A percentile compares a stretch with the other conserved stretches of the same genome.
These are phyloP conservation scores for Centroberyx gerrardi DNA, from an alignment of 2,797 vertebrate species.

Conservation along the genomic window DNA sequence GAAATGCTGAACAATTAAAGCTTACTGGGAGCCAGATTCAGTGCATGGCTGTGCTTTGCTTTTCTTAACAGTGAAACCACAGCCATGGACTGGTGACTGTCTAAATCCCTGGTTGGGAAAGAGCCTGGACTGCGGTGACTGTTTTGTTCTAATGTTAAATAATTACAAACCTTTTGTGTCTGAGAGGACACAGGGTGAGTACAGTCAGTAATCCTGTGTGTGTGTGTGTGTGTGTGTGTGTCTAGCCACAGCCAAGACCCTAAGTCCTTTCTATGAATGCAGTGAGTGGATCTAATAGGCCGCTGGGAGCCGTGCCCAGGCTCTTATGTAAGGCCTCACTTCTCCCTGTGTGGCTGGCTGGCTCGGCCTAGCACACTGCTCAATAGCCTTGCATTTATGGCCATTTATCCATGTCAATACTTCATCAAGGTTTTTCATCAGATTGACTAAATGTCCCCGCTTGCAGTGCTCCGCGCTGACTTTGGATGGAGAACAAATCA, in stretches of 20 bases:
- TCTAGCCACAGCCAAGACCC: conserved; percentile 24
- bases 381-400: conserved; percentile 39
- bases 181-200: conserved; percentile 46
- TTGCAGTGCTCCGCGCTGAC: neutral
- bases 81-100: conserved; percentile 21
- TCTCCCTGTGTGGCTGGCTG: conserved; percentile 44
- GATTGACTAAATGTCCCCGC: neutral
- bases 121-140: conserved; percentile 1
- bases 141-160: conserved; percentile 65
- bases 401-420: conserved; percentile 48
- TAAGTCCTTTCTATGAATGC: conserved; percentile 21
- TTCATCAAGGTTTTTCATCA: conserved; percentile 4
- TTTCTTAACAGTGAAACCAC: conserved; percentile 28
- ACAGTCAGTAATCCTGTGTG: conserved; percentile 38
- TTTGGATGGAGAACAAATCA: neutral
- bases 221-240: conserved; percentile 15
- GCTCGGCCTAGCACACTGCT: conserved; percentile 22
- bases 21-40: neutral
- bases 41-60: conserved; percentile 16
- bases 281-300: conserved; percentile 39
- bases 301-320: conserved; percentile 46
- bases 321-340: conserved; percentile 55
- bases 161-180: conserved; percentile 64
- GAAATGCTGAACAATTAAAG: neutral
- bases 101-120: conserved; percentile 26